Base-by-base conservation (phyloP, 2,113 vertebrate species). In the Apteryx mantelli region DNA sequence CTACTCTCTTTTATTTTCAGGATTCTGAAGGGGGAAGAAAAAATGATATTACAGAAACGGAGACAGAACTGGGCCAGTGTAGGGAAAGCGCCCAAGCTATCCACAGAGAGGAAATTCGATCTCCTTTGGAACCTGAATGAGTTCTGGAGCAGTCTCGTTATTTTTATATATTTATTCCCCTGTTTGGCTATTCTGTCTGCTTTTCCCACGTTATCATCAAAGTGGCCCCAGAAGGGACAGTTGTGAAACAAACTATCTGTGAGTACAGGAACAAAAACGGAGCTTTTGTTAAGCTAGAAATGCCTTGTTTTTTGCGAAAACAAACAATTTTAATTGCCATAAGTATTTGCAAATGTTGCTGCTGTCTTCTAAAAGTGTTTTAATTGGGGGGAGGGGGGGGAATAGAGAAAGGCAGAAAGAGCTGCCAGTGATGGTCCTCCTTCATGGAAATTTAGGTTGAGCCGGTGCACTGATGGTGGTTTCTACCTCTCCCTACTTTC, bases 171-270 rank as follows among this genome's bases (percentile, higher is more conserved):
- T 92, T 92, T 95, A 42, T 94, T 97, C 92, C 93, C 92, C 80
- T 42, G 2, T 61, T 91, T 89, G 32, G 21, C 78, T 82, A 20
- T 44, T 89, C 76, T 74, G 75, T 22, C 70, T 32, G 8, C 21
- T 65, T 97, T 98, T 98, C 97, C 98, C 97, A 97, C 40, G 50
- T 96, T 38, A n/a, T 86, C 46, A 44, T 92, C 92, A 65, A 95
- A 97, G 96, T 73, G 74, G 65, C 95, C 93, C 91, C 96, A 89
- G 91, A 74, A 86, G 87, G 69, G 83, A 89, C 74, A 90, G 60
- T 82, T 86, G 66, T 68, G 77, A 86, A 94, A 88, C 52, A 70
- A 74, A 84, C 20, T 92, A 32, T 91, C 91, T 91, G 38, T 7
- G 77, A 95, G 80, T 8, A 81, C 36, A 82, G 87, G 55, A 91